phyloP scores from a whole-genome alignment of 2,113 vertebrate genomes.

The Rhabdomys dilectus region DNA sequence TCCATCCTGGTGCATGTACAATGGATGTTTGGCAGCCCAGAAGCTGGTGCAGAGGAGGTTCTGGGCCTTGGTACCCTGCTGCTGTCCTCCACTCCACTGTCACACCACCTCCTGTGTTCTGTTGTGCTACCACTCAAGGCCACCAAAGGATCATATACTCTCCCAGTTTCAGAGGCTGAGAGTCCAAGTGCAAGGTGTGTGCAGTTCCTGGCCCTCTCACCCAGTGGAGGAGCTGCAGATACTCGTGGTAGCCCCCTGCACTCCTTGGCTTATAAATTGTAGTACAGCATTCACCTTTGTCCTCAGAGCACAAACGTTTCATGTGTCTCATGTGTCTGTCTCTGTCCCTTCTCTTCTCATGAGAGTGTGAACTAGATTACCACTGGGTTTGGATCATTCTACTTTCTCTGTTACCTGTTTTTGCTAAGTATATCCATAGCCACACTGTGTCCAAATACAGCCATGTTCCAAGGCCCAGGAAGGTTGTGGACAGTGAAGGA shows the following conservation, averaged over 20 bases:
- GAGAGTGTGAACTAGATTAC: neutral
- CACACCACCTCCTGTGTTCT: neutral
- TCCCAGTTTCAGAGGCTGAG: no score
- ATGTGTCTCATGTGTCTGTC: neutral
- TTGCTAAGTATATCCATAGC: neutral
- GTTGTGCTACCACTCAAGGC: neutral
- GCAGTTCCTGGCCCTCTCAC: neutral
- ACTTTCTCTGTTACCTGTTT: neutral
- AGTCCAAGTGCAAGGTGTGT: no score
- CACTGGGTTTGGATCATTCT: neutral
- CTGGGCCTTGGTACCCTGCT: neutral
- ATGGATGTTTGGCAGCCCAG: neutral
- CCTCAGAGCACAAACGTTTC: neutral
- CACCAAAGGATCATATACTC: neutral
- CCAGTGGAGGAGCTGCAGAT: neutral
- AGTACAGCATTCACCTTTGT: neutral
- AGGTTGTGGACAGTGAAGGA: neutral
- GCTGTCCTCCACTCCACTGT: neutral
- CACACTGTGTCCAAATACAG: neutral
- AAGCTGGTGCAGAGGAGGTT: neutral
- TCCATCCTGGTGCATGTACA: neutral
- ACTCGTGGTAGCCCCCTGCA: neutral
- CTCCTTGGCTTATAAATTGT: neutral
- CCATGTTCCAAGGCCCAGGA: neutral
- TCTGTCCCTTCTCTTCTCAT: neutral